These are phyloP conservation scores for Tribolium madens DNA, from an alignment of 1,140 invertebrate species.

Conservation along the genomic window DNA sequence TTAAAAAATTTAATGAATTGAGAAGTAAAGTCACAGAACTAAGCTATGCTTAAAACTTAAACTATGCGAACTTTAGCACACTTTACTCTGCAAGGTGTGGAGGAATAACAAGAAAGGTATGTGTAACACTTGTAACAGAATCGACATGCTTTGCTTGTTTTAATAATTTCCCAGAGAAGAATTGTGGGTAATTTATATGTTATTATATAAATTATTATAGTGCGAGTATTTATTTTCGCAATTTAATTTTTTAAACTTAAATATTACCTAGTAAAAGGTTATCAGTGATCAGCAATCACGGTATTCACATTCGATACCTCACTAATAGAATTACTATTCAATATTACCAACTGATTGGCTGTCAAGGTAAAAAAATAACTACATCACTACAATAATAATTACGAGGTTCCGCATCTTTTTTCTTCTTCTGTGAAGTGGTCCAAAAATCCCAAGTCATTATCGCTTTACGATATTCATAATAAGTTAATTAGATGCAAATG, in stretches of 20 bases:
- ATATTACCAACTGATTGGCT: background rate
- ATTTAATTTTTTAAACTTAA: background rate
- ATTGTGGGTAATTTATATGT: background rate
- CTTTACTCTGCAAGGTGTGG: background rate
- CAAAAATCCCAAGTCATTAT: background rate
- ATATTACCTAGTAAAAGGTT: background rate
- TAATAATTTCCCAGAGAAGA: background rate
- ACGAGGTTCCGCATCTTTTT: background rate
- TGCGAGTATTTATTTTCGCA: background rate
- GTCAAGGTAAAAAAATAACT: background rate
- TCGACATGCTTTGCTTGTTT: background rate
- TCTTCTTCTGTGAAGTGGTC: background rate
- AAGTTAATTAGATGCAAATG: background rate
- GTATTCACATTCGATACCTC: background rate
- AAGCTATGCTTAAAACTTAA: background rate
- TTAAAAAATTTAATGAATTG: background rate
- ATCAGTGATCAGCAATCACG: background rate
- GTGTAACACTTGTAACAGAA: background rate
- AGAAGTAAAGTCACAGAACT: too few relatives aligned
- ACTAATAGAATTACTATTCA: background rate
- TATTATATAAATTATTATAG: background rate
- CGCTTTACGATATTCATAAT: background rate
- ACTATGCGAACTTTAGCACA: background rate
- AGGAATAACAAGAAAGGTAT: background rate
- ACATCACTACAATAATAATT: background rate